Conservation (phyloP, 1,140 invertebrate species). For the Mizuhopecten yessoensis region DNA sequence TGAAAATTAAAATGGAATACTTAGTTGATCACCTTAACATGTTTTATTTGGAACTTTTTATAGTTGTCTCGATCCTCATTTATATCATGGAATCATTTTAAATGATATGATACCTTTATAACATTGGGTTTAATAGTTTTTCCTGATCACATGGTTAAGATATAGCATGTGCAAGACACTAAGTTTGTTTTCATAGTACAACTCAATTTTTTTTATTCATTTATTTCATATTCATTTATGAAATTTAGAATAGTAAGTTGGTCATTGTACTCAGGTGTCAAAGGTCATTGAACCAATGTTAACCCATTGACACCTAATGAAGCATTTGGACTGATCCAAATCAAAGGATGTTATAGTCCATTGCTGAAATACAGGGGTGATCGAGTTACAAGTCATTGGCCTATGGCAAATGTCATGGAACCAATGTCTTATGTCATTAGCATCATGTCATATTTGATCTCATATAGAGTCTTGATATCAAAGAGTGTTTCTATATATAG, state of each 20-base stretch:
- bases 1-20: neutral
- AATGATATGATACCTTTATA: neutral
- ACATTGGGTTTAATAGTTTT: neutral
- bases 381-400: too few species aligned
- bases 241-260: too few species aligned
- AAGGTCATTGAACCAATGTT: neutral
- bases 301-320: too few species aligned
- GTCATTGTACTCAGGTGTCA: neutral
- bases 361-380: too few species aligned
- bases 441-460: neutral
- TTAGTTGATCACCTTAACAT: neutral
- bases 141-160: too few species aligned
- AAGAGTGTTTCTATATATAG: constrained; percentile 36
- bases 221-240: neutral
- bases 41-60: neutral
- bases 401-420: neutral
- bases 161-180: neutral
- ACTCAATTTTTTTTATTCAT: neutral
- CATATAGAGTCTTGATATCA: constrained; percentile 4
- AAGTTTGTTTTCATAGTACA: neutral
- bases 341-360: too few species aligned
- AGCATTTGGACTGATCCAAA: too few species aligned
- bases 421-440: neutral
- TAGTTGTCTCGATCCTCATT: too few species aligned
- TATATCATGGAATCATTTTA: neutral